phyloP scores from a whole-genome alignment of 2,113 vertebrate genomes.

The Cryptotis parvus region DNA sequence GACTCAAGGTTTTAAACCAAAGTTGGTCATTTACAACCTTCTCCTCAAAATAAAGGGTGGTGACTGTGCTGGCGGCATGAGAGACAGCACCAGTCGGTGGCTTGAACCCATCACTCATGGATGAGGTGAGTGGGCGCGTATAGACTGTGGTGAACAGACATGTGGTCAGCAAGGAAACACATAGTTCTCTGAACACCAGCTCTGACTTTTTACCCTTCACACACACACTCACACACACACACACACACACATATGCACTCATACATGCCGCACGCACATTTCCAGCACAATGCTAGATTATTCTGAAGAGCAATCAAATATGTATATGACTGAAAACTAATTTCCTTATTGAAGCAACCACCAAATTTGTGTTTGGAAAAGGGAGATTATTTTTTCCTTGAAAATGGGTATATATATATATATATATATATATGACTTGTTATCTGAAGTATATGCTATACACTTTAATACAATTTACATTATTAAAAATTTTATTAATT shows the following conservation, averaged over 20 bases:
- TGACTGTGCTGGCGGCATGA: too few relatives aligned
- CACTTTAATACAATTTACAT: background rate
- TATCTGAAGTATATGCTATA: background rate
- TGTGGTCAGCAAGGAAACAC: background rate
- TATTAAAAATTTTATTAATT: background rate
- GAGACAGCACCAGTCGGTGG: background rate
- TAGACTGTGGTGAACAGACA: rapidly evolving
- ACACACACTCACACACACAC: background rate
- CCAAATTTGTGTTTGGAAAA: background rate
- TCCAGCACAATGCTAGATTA: constrained; percentile 1
- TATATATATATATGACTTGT: background rate
- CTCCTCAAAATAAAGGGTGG: background rate
- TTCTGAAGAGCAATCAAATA: constrained; percentile 50
- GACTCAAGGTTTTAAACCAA: background rate
- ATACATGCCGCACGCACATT: background rate
- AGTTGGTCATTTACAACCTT: constrained; percentile 16
- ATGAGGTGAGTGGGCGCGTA: background rate
- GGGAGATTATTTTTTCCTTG: constrained; percentile 36
- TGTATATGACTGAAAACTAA: constrained; percentile 43
- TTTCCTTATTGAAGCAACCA: constrained; percentile 44
- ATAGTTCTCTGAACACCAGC: background rate
- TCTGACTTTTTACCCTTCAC: background rate
- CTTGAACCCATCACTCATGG: background rate
- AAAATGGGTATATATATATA: too few relatives aligned
- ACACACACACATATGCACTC: background rate